These are phyloP conservation scores for Xenopus laevis DNA, from an alignment of 2,113 vertebrate genomes.

Conservation along the genomic window DNA sequence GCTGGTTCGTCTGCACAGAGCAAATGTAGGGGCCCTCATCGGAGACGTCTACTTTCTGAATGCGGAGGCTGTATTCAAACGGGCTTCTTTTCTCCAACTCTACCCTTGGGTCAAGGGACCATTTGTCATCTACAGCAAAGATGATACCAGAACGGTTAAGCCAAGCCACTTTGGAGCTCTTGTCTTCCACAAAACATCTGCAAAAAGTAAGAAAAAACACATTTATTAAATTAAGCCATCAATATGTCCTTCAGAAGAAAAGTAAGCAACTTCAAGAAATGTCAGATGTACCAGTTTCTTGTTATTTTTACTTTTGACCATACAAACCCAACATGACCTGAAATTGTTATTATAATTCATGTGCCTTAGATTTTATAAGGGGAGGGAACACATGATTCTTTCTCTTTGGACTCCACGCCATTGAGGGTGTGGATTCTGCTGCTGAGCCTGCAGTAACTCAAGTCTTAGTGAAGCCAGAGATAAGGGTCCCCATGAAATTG, in stretches of 20 bases:
- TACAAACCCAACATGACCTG: too few relatives aligned
- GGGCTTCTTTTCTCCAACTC: constrained; percentile 93
- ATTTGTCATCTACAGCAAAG: constrained; percentile 95
- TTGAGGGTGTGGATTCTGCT: too few relatives aligned
- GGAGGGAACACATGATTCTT: too few relatives aligned
- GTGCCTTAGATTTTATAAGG: too few relatives aligned
- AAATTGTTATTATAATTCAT: too few relatives aligned
- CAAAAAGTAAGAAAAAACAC: constrained; percentile 35
- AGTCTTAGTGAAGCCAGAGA: too few relatives aligned
- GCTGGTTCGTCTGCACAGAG: constrained; percentile 94
- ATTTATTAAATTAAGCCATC: background rate
- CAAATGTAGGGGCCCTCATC: constrained; percentile 96
- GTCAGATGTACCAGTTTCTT: too few relatives aligned
- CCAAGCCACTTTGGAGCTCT: constrained; percentile 96
- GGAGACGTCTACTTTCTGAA: constrained; percentile 96
- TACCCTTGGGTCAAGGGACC: constrained; percentile 95
- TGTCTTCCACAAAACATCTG: constrained; percentile 97
- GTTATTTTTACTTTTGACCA: too few relatives aligned
- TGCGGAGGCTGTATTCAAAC: constrained; percentile 96
- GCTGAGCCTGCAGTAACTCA: too few relatives aligned
- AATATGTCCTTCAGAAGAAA: background rate
- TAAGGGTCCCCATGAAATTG: too few relatives aligned
- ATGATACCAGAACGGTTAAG: constrained; percentile 98
- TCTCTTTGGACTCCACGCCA: too few relatives aligned
- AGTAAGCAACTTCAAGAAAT: too few relatives aligned